A percentile compares a stretch with the other conserved stretches of the same genome.
phyloP scores from a whole-genome alignment of 2,113 vertebrate species.

The Saimiri boliviensis region DNA sequence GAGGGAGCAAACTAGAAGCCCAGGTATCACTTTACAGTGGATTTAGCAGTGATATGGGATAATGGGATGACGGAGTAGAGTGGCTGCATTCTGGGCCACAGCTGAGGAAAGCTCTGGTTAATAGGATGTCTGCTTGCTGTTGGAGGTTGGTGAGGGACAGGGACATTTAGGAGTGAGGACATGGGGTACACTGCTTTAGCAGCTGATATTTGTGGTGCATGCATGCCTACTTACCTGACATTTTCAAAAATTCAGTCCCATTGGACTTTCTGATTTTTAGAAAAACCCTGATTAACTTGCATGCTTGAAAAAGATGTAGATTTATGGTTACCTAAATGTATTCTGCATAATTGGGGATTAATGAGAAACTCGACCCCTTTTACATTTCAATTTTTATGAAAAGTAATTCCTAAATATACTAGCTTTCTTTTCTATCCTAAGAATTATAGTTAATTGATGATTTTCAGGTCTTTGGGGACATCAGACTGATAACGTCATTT shows the following conservation, averaged over 20 bases:
- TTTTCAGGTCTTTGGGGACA: constrained; percentile 8
- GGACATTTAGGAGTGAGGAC: not conserved
- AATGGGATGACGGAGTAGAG: not conserved
- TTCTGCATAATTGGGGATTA: constrained; percentile 25
- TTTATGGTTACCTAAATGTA: constrained; percentile 30
- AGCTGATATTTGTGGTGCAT: not conserved
- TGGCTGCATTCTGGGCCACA: not conserved
- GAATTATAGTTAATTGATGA: constrained; percentile 12
- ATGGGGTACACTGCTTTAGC: not conserved
- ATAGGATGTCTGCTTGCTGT: not conserved
- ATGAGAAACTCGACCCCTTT: not conserved
- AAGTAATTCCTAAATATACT: not conserved
- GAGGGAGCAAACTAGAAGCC: not conserved
- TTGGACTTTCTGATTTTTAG: constrained; percentile 4
- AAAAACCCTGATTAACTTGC: not conserved
- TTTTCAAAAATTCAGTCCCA: not conserved
- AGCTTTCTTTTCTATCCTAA: constrained; percentile 1
- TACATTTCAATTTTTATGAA: constrained; percentile 51
- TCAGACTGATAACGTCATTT: not conserved
- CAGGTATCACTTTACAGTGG: accelerated
- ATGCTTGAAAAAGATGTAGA: constrained; percentile 1
- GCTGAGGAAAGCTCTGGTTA: not conserved
- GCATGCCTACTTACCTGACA: not conserved
- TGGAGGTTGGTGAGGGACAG: not conserved
- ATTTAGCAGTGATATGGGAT: not conserved